Conservation (phyloP, 2,113 vertebrate genomes). For the Amazona vittata region DNA sequence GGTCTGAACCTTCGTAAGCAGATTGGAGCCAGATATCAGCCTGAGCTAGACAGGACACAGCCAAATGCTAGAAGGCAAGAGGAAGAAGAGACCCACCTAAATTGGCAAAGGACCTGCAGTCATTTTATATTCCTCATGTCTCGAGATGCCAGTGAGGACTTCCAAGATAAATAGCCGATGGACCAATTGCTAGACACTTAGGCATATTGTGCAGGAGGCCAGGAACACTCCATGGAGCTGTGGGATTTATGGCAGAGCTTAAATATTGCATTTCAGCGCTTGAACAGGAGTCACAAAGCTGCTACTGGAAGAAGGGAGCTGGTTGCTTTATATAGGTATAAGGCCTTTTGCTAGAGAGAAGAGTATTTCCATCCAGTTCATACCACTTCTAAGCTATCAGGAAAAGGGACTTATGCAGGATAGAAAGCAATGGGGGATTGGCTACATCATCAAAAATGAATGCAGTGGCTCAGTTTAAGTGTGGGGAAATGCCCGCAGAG, state of each 20-base stretch:
- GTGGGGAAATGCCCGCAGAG: neutral
- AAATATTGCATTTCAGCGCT: neutral
- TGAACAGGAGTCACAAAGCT: neutral
- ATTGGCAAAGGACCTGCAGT: conserved; percentile 36
- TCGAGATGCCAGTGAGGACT: conserved; percentile 17
- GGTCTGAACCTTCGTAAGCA: conserved; percentile 11
- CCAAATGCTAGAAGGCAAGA: conserved; percentile 57
- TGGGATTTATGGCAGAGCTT: neutral
- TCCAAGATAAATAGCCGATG: conserved; percentile 57
- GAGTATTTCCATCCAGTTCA: neutral
- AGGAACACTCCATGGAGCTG: neutral
- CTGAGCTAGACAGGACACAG: conserved; percentile 50
- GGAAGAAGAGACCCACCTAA: conserved; percentile 47
- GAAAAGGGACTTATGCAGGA: neutral
- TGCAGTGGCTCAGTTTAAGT: neutral
- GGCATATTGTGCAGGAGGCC: conserved; percentile 8
- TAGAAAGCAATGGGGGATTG: neutral
- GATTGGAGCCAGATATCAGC: conserved; percentile 62
- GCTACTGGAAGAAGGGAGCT: neutral
- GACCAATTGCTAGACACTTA: conserved; percentile 42
- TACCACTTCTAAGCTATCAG: neutral
- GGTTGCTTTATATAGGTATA: neutral
- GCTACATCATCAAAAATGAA: neutral
- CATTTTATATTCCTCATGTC: conserved; percentile 19
- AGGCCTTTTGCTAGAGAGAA: neutral